These are phyloP conservation scores for Pleuronectes platessa DNA, from an alignment of 2,113 vertebrate genomes.

Conservation along the genomic window DNA sequence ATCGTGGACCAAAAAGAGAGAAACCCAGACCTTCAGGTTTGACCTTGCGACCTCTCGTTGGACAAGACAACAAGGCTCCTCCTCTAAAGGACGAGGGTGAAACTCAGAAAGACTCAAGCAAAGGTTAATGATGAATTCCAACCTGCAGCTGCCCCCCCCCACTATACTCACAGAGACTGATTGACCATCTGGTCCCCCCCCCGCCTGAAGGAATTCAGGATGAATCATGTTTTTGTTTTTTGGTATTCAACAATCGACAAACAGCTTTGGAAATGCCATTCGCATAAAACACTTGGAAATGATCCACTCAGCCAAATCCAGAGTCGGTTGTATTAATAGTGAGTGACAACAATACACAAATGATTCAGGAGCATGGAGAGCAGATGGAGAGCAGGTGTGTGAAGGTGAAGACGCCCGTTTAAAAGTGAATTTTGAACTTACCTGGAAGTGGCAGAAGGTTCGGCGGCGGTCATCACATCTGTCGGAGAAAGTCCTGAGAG, in stretches of 20 bases:
- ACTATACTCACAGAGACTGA: slow-evolving; percentile 7
- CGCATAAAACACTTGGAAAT: too few species aligned
- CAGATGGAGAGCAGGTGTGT: background rate
- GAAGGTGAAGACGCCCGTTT: background rate
- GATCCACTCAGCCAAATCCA: too few species aligned
- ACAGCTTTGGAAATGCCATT: background rate
- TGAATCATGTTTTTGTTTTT: background rate
- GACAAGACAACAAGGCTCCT: slow-evolving; percentile 3
- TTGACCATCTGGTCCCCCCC: slow-evolving; percentile 26
- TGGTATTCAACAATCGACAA: background rate
- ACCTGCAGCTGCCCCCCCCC: background rate
- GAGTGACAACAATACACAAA: background rate
- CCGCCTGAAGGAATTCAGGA: background rate
- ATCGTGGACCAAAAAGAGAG: background rate
- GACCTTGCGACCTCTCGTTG: background rate
- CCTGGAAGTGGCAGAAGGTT: slow-evolving; percentile 91
- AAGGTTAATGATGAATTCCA: slow-evolving; percentile 9
- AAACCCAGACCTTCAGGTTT: background rate
- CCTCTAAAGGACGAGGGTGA: slow-evolving; percentile 19
- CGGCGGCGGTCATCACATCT: slow-evolving; percentile 82
- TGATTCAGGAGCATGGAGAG: background rate
- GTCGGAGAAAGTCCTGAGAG: slow-evolving; percentile 84
- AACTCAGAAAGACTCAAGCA: background rate
- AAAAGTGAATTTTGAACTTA: slow-evolving; percentile 61
- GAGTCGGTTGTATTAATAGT: background rate